phyloP scores from a whole-genome alignment of 2,888 invertebrate genomes.

The Troides helena region DNA sequence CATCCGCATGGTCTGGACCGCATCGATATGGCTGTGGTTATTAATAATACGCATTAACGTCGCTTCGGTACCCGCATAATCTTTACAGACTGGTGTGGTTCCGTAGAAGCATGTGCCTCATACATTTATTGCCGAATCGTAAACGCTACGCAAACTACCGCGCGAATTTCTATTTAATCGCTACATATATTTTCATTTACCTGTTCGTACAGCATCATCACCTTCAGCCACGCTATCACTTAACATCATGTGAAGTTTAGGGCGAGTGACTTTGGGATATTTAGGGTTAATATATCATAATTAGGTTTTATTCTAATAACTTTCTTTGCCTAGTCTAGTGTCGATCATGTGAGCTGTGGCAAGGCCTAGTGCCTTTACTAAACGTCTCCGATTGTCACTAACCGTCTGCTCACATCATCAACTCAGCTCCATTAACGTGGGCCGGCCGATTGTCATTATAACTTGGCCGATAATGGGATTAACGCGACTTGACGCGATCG shows the following conservation, averaged over 20 bases:
- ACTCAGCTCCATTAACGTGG: constrained; percentile 37
- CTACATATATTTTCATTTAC: neutral
- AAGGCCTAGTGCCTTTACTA: neutral
- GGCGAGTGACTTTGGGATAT: no score
- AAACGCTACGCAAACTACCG: constrained; percentile 2
- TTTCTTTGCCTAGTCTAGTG: neutral
- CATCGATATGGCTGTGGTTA: constrained; percentile 46
- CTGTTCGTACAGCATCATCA: neutral
- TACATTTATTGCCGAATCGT: neutral
- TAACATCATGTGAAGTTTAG: no score
- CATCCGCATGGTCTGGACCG: constrained; percentile 34
- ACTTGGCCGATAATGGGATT: constrained; percentile 53
- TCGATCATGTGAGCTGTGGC: neutral
- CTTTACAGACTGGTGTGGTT: constrained; percentile 37
- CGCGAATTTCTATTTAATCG: neutral
- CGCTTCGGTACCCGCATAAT: constrained; percentile 39
- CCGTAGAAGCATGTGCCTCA: neutral
- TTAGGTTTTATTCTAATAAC: no score
- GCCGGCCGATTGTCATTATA: constrained; percentile 49
- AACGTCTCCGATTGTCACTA: neutral
- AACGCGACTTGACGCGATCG: constrained; percentile 41
- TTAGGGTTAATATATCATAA: no score
- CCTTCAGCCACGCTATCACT: no score
- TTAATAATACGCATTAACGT: constrained; percentile 47
- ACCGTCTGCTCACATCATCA: constrained; percentile 9